A percentile compares a stretch with the other conserved stretches of the same genome.
These are phyloP conservation scores for Sitta europaea DNA, from an alignment of 2,113 vertebrate species.

Conservation along the genomic window DNA sequence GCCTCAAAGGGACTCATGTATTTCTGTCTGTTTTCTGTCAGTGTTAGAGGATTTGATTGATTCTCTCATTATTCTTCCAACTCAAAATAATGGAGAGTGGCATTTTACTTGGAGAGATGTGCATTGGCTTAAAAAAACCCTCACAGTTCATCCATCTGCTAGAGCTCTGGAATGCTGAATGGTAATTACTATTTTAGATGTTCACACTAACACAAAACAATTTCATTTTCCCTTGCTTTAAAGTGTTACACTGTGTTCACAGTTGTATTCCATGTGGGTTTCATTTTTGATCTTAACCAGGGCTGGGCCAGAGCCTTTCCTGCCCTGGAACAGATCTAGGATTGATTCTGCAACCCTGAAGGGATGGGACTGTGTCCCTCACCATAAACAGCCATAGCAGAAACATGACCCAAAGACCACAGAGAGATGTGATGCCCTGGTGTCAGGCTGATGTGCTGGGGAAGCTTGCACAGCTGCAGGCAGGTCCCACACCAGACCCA, in stretches of 20 bases:
- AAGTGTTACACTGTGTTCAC: not conserved
- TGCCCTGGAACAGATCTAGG: not conserved
- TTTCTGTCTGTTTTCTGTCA: slow-evolving; percentile 58
- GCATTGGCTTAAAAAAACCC: not conserved
- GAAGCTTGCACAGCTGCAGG: not conserved
- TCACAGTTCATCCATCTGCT: not conserved
- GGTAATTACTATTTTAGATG: not conserved
- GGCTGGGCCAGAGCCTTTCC: not conserved
- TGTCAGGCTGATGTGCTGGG: not conserved
- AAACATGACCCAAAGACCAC: not conserved
- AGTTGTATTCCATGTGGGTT: not conserved
- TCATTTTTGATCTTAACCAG: not conserved
- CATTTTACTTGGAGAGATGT: not conserved
- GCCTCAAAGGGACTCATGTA: not conserved
- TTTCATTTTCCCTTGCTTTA: not conserved
- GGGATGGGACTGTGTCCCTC: not conserved
- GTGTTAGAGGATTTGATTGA: slow-evolving; percentile 46
- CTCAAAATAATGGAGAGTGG: slow-evolving; percentile 12
- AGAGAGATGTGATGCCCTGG: not conserved
- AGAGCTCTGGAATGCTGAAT: not conserved
- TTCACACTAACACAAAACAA: not conserved
- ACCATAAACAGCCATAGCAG: not conserved
- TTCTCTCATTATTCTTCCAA: slow-evolving; percentile 49
- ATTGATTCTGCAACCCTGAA: not conserved
- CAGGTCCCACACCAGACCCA: not conserved